These are phyloP conservation scores for Sisyra terminalis DNA, from an alignment of 2,888 invertebrate species.

Conservation along the genomic window DNA sequence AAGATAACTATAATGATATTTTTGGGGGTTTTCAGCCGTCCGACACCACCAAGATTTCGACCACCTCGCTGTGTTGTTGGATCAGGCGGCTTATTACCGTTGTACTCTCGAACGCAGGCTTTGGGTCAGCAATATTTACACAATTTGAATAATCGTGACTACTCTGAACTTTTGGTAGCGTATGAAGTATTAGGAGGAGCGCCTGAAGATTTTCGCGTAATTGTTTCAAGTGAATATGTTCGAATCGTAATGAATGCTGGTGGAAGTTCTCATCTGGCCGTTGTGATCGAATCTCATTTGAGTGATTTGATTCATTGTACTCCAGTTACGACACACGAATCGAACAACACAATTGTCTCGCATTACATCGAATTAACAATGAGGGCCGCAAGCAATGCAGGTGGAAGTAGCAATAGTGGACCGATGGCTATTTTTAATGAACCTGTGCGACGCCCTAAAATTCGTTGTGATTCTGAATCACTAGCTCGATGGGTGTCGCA, in stretches of 20 bases:
- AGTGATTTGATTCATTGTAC: conserved; percentile 51
- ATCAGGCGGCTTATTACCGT: conserved; percentile 70
- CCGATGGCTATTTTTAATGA: conserved; percentile 24
- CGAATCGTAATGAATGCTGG: conserved; percentile 48
- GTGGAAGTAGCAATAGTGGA: conserved; percentile 21
- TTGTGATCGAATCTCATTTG: conserved; percentile 39
- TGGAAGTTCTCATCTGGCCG: conserved; percentile 3
- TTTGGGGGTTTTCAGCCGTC: conserved; percentile 33
- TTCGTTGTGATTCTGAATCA: conserved; percentile 56
- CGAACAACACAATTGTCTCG: conserved; percentile 23
- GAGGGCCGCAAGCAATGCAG: conserved; percentile 34
- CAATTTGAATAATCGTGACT: conserved; percentile 52
- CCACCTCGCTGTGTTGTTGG: conserved; percentile 59
- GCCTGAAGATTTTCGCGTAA: conserved; percentile 64
- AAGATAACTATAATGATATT: neutral
- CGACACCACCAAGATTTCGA: conserved; percentile 48
- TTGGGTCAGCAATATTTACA: conserved; percentile 69
- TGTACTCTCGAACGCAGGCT: conserved; percentile 59
- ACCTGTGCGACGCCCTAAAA: conserved; percentile 50
- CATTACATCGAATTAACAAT: conserved; percentile 56
- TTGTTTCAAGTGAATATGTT: conserved; percentile 58
- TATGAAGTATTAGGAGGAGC: conserved; percentile 61
- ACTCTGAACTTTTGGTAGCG: conserved; percentile 64
- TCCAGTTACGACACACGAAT: conserved; percentile 34
- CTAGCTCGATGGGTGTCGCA: conserved; percentile 55